Evolutionary conservation across 2,797 vertebrate genomes (phyloP).

Genomic region (Sebastiscus tertius): DNA sequence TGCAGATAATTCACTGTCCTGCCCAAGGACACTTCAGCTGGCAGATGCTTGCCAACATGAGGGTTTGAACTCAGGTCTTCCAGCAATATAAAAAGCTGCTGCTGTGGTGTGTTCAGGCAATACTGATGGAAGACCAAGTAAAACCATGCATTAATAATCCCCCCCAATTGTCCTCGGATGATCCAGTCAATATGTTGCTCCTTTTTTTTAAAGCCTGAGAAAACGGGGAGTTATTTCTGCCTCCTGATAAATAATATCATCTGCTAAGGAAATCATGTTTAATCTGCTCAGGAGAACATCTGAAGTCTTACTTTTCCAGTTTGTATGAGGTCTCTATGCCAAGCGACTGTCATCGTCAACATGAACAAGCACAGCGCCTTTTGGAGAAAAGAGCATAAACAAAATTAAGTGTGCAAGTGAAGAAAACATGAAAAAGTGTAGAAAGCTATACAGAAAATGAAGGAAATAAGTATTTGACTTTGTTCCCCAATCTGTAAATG

Average conservation of each 20-base stretch:
- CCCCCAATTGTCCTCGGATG: not conserved
- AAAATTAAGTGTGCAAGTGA: not conserved
- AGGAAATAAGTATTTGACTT: not conserved
- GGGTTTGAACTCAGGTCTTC: constrained; percentile 11
- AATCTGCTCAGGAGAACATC: not conserved
- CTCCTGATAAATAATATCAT: not conserved
- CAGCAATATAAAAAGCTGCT: constrained; percentile 9
- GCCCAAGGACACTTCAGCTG: constrained; percentile 45
- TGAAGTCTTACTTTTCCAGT: constrained; percentile 72
- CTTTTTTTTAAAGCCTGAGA: constrained; percentile 6
- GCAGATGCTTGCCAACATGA: not conserved
- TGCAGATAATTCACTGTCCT: constrained; percentile 46
- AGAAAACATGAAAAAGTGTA: not conserved
- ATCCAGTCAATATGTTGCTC: not conserved
- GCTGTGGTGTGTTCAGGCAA: not conserved
- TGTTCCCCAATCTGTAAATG: not conserved
- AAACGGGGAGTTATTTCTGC: not conserved
- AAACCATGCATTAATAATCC: constrained; percentile 32
- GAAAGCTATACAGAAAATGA: too few relatives aligned
- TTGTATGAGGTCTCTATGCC: constrained; percentile 71
- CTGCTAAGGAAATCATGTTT: not conserved
- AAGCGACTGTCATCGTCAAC: constrained; percentile 75
- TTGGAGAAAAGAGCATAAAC: not conserved
- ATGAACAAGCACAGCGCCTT: constrained; percentile 80
- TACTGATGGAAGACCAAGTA: constrained; percentile 10